phyloP scores from a whole-genome alignment of 1,140 invertebrate genomes.

The Bombyx mandarina region DNA sequence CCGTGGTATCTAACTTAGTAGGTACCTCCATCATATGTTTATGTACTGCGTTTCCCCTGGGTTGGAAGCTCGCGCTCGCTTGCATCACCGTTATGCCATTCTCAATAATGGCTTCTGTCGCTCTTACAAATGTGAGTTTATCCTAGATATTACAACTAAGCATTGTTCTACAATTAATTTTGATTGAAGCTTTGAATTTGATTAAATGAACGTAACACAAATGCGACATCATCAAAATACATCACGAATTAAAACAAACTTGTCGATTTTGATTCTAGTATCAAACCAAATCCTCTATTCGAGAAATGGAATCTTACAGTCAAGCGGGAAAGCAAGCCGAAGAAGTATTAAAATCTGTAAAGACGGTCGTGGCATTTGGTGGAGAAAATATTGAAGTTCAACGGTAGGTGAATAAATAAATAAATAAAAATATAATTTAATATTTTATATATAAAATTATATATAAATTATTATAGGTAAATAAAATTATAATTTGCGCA shows the following conservation, averaged over 20 bases:
- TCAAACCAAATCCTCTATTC: conserved; percentile 76
- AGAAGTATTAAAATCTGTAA: conserved; percentile 83
- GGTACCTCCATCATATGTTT: conserved; percentile 79
- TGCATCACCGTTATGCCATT: conserved; percentile 71
- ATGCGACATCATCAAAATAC: too few species aligned
- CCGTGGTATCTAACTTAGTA: conserved; percentile 80
- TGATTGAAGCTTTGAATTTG: too few species aligned
- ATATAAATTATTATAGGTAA: too few species aligned
- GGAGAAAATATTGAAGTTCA: conserved; percentile 83
- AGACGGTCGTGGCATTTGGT: conserved; percentile 85
- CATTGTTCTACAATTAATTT: too few species aligned
- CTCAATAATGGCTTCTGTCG: conserved; percentile 47
- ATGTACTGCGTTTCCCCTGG: conserved; percentile 79
- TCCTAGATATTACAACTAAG: too few species aligned
- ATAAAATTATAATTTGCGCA: too few species aligned
- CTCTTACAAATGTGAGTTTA: conserved; percentile 51
- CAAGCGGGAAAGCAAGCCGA: conserved; percentile 85
- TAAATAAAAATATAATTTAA: too few species aligned
- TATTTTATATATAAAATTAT: too few species aligned
- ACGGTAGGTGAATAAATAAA: conserved; percentile 61
- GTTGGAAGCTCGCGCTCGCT: conserved; percentile 87
- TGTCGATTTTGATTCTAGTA: conserved; percentile 39
- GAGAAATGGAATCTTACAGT: conserved; percentile 82
- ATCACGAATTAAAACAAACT: not conserved
- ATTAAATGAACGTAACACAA: too few species aligned